Conservation (phyloP, 2,888 invertebrate species). For the Serripes groenlandicus region DNA sequence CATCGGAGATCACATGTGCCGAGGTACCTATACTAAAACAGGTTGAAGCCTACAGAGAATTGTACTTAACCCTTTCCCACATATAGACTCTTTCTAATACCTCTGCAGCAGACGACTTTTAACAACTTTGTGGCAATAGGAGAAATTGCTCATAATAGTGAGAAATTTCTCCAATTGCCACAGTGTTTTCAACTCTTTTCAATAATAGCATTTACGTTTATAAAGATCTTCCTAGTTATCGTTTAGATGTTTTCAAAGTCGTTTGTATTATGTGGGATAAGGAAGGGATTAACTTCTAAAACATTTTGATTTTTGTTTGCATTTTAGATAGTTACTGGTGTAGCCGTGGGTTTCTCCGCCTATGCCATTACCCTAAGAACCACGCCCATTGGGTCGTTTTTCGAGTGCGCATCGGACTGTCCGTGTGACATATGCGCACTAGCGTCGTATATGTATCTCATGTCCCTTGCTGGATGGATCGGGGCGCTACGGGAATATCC, state of each 20-base stretch:
- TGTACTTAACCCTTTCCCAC: neutral
- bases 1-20: too few relatives aligned
- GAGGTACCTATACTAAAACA: too few relatives aligned
- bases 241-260: too few relatives aligned
- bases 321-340: constrained; percentile 24
- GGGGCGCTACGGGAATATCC: constrained; percentile 22
- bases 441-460: constrained; percentile 11
- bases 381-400: constrained; percentile 12
- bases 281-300: too few relatives aligned
- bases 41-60: too few relatives aligned
- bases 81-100: neutral
- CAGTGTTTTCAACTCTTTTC: too few relatives aligned
- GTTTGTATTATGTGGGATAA: too few relatives aligned
- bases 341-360: neutral
- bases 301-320: neutral
- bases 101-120: neutral
- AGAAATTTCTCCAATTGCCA: too few relatives aligned
- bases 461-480: constrained; percentile 24
- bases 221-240: too few relatives aligned
- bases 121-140: neutral
- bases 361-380: constrained; percentile 13
- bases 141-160: constrained; percentile 4
- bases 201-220: too few relatives aligned
- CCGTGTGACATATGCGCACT: constrained; percentile 18
- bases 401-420: constrained; percentile 23